A percentile compares a stretch with the other conserved stretches of the same genome.
Conservation (phyloP, 2,797 vertebrate genomes). For the Uromys caudimaculatus region DNA sequence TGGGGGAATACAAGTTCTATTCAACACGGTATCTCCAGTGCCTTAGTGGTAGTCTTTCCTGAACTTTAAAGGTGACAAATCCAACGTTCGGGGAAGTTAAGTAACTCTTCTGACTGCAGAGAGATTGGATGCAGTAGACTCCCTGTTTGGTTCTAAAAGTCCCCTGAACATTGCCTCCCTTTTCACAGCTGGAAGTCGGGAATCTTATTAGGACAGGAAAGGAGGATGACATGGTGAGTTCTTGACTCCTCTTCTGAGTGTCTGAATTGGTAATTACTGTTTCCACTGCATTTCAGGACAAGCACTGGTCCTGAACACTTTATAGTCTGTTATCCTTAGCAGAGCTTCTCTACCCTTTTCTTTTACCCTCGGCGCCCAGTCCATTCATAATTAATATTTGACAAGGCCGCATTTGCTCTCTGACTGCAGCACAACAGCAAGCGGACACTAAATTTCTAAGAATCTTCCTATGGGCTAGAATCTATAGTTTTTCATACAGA, state of each 20-base stretch:
- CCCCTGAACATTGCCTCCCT: not conserved
- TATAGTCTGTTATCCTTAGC: not conserved
- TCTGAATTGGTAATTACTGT: not conserved
- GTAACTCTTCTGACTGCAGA: not conserved
- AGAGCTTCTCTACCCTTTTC: constrained; percentile 18
- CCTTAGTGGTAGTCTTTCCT: not conserved
- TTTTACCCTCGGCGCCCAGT: constrained; percentile 40
- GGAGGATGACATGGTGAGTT: not conserved
- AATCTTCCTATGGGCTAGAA: not conserved
- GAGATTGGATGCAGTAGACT: not conserved
- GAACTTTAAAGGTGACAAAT: not conserved
- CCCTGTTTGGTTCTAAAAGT: not conserved
- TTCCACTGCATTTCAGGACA: not conserved
- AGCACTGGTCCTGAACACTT: not conserved
- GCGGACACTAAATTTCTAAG: constrained; percentile 53
- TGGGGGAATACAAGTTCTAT: not conserved
- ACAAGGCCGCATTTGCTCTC: constrained; percentile 35
- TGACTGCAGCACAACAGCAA: constrained; percentile 54
- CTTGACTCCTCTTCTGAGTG: not conserved
- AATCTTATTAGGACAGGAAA: not conserved
- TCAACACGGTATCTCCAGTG: not conserved
- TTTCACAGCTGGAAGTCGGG: not conserved
- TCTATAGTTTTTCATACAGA: not conserved
- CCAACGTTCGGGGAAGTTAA: not conserved
- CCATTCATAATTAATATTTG: constrained; percentile 68